These are phyloP conservation scores for Myanophis thanlyinensis DNA, from an alignment of 2,113 vertebrate genomes.

Conservation along the genomic window DNA sequence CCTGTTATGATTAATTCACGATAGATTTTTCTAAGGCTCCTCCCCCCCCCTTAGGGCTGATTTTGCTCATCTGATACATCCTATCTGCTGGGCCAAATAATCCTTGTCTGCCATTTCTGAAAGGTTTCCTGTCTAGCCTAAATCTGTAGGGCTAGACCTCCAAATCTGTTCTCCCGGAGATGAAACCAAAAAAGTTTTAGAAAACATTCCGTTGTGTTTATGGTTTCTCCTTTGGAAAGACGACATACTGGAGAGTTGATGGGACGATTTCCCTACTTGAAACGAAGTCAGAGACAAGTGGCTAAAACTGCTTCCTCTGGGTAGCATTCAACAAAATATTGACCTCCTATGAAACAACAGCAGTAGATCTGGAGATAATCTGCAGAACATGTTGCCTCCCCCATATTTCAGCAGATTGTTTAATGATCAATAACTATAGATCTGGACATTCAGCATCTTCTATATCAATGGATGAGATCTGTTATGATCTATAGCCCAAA, in stretches of 20 bases:
- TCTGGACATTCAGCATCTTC: not conserved
- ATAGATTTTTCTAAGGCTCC: constrained; percentile 39
- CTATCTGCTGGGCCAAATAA: not conserved
- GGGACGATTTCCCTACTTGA: not conserved
- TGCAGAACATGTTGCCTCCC: not conserved
- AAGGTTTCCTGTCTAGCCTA: not conserved
- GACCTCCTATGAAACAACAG: not conserved
- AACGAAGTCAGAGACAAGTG: not conserved
- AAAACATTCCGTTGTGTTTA: not conserved
- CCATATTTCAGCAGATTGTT: not conserved
- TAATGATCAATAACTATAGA: not conserved
- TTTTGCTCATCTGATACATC: constrained; percentile 3
- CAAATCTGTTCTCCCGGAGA: not conserved
- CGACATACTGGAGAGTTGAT: not conserved
- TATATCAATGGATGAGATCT: not conserved
- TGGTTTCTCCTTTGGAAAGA: not conserved
- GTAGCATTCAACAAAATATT: not conserved
- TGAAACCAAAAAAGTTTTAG: not conserved
- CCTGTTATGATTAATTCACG: constrained; percentile 63
- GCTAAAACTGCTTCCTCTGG: not conserved
- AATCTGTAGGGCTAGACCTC: fast-evolving
- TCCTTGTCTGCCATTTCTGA: not conserved
- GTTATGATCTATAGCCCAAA: not conserved
- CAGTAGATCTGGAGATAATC: not conserved
- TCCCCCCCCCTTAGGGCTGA: not conserved